Percentiles rank a stretch among this genome's conserved stretches.
Evolutionary conservation across 2,888 invertebrate species (phyloP).

Genomic region (Erynnis tages): DNA sequence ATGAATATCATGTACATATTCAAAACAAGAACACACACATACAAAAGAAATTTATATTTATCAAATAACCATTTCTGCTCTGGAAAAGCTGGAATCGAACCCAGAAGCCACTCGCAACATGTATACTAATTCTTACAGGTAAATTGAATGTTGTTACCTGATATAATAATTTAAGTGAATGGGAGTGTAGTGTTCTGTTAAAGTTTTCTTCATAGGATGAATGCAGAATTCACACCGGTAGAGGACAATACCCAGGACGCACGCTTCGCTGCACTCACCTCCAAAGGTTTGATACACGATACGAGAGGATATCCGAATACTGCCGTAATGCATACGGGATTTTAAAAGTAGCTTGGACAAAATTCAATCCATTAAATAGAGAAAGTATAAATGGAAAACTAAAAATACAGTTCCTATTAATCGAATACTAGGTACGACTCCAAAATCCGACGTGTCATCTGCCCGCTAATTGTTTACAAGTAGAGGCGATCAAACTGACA

Average conservation of each 20-base stretch:
- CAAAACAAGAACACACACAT: too few species aligned
- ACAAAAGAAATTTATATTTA: too few species aligned
- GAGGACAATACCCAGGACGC: conserved; percentile 29
- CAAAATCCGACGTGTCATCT: too few species aligned
- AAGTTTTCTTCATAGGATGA: conserved; percentile 4
- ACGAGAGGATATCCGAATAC: conserved; percentile 16
- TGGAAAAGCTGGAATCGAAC: too few species aligned
- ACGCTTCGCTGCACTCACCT: conserved; percentile 21
- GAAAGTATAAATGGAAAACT: too few species aligned
- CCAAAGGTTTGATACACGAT: conserved; percentile 9
- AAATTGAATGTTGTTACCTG: neutral
- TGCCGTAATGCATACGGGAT: neutral
- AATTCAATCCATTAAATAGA: too few species aligned
- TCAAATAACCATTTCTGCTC: too few species aligned
- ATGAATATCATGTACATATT: too few species aligned
- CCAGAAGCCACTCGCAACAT: too few species aligned
- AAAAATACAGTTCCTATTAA: too few species aligned
- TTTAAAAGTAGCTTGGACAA: neutral
- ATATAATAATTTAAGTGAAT: neutral
- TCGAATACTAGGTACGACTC: too few species aligned
- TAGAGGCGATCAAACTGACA: neutral
- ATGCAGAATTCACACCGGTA: conserved; percentile 8
- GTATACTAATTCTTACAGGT: neutral
- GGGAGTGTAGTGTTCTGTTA: neutral
- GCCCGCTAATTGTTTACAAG: too few species aligned